A percentile compares a stretch with the other conserved stretches of the same genome.
phyloP scores from a whole-genome alignment of 2,797 vertebrate genomes.

The Neoniphon sammara region DNA sequence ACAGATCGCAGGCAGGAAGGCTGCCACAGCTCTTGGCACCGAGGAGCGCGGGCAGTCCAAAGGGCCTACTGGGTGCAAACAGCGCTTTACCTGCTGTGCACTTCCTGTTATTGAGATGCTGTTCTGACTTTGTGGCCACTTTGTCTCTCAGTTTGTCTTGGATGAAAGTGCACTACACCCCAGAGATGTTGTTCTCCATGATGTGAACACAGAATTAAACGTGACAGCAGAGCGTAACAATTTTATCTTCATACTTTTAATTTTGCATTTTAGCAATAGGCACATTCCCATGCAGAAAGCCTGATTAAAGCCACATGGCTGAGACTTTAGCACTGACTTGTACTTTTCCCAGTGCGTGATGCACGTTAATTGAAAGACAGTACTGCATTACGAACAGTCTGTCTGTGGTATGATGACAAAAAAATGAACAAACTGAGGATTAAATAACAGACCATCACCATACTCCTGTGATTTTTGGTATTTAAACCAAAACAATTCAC shows the following conservation, averaged over 20 bases:
- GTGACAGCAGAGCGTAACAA: conserved; percentile 12
- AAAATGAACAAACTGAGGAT: conserved; percentile 63
- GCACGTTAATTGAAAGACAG: conserved; percentile 41
- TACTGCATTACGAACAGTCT: conserved; percentile 35
- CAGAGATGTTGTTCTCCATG: conserved; percentile 7
- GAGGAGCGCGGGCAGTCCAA: conserved; percentile 51
- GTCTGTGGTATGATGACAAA: conserved; percentile 51
- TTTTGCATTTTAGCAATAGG: conserved; percentile 29
- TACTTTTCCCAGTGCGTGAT: conserved; percentile 26
- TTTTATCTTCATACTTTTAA: conserved; percentile 20
- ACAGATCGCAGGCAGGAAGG: conserved; percentile 77
- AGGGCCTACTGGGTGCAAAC: conserved; percentile 54
- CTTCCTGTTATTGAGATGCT: conserved; percentile 71
- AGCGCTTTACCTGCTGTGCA: conserved; percentile 68
- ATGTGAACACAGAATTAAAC: conserved; percentile 27
- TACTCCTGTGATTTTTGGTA: conserved; percentile 59
- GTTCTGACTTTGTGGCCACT: conserved; percentile 34
- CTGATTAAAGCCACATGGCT: conserved; percentile 37
- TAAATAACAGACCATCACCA: conserved; percentile 60
- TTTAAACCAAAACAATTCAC: conserved; percentile 57
- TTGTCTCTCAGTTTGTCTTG: conserved; percentile 41
- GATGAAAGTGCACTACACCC: conserved; percentile 30
- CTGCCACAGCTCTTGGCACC: conserved; percentile 70
- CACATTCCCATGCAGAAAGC: conserved; percentile 19
- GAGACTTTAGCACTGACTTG: conserved; percentile 2